Evolutionary conservation across 2,797 vertebrate species (phyloP).

Genomic region (Simalia tracyae): DNA sequence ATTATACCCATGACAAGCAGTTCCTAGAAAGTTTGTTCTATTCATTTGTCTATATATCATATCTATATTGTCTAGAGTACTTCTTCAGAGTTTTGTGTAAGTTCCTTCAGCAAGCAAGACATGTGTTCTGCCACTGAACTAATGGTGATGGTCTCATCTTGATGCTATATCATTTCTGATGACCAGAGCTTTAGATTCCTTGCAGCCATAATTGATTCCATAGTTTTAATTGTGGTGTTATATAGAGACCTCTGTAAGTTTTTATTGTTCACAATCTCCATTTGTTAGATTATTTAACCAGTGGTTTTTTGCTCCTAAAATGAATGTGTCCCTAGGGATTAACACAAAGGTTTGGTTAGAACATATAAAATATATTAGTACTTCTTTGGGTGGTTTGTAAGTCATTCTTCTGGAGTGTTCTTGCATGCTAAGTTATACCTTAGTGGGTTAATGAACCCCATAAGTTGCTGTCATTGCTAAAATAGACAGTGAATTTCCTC

Average conservation of each 20-base stretch:
- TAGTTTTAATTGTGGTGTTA: not conserved
- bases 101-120: not conserved
- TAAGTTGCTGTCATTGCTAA: not conserved
- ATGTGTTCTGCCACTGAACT: not conserved
- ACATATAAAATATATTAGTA: not conserved
- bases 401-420: not conserved
- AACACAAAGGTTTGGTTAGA: fast-evolving
- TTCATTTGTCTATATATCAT: not conserved
- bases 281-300: not conserved
- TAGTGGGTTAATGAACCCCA: not conserved
- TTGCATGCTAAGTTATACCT: fast-evolving
- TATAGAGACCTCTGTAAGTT: not conserved
- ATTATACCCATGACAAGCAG: not conserved
- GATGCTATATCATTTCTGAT: not conserved
- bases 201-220: not conserved
- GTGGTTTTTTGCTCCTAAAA: not conserved
- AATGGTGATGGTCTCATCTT: not conserved
- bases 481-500: not conserved
- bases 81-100: not conserved
- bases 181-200: not conserved
- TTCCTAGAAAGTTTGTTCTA: not conserved
- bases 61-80: not conserved
- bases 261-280: not conserved
- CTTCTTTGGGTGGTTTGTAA: constrained; percentile 26
- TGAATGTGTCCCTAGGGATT: not conserved